A percentile compares a stretch with the other conserved stretches of the same genome.
Evolutionary conservation across 1,140 invertebrate species (phyloP).

Genomic region (Octopus sinensis): DNA sequence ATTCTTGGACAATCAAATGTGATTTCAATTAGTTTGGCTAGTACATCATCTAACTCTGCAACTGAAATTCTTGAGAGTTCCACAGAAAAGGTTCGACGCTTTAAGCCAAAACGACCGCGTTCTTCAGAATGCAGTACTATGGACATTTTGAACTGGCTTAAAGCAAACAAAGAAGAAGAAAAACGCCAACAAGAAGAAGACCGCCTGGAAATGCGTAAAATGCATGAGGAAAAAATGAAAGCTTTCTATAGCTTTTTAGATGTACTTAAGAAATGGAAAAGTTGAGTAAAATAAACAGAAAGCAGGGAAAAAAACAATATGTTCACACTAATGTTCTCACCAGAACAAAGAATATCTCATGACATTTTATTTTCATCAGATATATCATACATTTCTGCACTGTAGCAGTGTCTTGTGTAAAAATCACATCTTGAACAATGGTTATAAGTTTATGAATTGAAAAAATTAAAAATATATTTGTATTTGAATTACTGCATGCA

Average conservation of each 20-base stretch:
- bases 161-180: slow-evolving; percentile 3
- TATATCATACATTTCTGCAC: too few species aligned
- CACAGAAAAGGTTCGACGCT: neutral
- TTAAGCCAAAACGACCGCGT: neutral
- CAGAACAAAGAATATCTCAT: too few species aligned
- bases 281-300: neutral
- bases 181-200: neutral
- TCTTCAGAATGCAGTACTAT: neutral
- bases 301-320: too few species aligned
- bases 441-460: too few species aligned
- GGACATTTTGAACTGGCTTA: slow-evolving; percentile 3
- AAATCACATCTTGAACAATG: too few species aligned
- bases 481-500: too few species aligned
- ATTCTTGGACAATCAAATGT: neutral
- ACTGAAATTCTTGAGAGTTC: neutral
- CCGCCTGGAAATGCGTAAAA: neutral
- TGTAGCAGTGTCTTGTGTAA: too few species aligned
- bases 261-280: slow-evolving; percentile 4
- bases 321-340: too few species aligned
- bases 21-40: neutral
- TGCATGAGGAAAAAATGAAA: slow-evolving; percentile 8
- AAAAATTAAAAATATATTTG: too few species aligned
- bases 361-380: too few species aligned
- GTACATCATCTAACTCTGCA: neutral
- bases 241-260: neutral